Conservation (phyloP, 53 echinoderm and acorn worm genomes). For the Temnopleurus reevesii region DNA sequence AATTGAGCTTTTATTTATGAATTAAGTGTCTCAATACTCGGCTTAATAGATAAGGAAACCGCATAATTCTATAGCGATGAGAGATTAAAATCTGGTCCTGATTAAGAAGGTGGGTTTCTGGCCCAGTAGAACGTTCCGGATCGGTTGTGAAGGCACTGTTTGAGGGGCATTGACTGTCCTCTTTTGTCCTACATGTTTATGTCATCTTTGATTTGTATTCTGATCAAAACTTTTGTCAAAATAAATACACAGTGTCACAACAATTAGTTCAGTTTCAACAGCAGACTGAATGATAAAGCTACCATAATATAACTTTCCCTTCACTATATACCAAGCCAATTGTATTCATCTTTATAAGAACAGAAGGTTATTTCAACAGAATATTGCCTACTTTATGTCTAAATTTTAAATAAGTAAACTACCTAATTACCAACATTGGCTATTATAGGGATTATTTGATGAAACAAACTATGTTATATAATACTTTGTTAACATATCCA, state of each 20-base stretch:
- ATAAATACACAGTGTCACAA: neutral
- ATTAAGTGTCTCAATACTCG: conserved; percentile 16
- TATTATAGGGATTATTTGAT: too few species aligned
- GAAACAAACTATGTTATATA: too few species aligned
- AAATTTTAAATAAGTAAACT: too few species aligned
- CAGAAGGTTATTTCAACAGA: too few species aligned
- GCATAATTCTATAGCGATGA: conserved; percentile 42
- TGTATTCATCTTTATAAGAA: too few species aligned
- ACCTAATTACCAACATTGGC: too few species aligned
- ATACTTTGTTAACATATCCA: too few species aligned
- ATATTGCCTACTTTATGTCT: too few species aligned
- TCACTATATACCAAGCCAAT: too few species aligned
- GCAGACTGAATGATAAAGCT: too few species aligned
- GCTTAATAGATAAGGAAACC: conserved; percentile 4
- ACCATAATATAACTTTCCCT: too few species aligned
- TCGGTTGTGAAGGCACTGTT: neutral
- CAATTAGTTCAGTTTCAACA: too few species aligned
- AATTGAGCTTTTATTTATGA: conserved; percentile 49
- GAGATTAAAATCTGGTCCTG: conserved; percentile 37
- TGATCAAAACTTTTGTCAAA: neutral
- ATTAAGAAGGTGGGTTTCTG: neutral
- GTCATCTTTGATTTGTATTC: neutral
- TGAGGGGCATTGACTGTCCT: neutral
- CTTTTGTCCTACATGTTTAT: neutral
- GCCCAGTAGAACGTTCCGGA: conserved; percentile 11